Evolutionary conservation across 2,797 vertebrate genomes (phyloP).

Genomic region (Ciconia nigra): DNA sequence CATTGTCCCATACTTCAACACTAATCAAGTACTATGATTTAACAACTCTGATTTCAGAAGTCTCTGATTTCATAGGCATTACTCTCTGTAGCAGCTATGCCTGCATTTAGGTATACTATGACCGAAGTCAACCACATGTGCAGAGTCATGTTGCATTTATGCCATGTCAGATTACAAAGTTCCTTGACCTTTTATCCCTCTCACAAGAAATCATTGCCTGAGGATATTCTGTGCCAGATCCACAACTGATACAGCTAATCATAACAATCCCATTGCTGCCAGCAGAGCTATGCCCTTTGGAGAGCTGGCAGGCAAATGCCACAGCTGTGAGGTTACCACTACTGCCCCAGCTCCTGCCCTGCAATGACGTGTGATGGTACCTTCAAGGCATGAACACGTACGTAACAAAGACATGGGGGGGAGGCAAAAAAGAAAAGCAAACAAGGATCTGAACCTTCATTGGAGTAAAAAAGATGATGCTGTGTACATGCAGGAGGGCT

Average conservation of each 20-base stretch:
- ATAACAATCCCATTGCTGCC: not conserved
- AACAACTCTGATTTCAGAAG: not conserved
- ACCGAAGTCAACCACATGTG: not conserved
- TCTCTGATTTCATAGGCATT: not conserved
- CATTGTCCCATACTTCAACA: not conserved
- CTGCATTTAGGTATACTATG: not conserved
- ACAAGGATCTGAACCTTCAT: not conserved
- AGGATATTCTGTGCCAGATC: not conserved
- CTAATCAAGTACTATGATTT: not conserved
- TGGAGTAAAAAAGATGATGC: not conserved
- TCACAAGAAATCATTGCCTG: not conserved
- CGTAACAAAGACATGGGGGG: accelerated
- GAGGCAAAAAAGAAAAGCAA: not conserved
- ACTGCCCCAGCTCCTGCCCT: not conserved
- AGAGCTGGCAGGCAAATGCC: not conserved
- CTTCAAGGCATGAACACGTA: accelerated
- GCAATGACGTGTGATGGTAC: accelerated
- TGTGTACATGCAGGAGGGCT: not conserved
- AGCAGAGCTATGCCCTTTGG: not conserved
- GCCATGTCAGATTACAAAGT: not conserved
- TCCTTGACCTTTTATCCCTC: not conserved
- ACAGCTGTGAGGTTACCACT: not conserved
- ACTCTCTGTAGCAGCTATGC: not conserved
- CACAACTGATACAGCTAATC: not conserved
- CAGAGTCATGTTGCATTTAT: not conserved